Evolutionary conservation across 2,113 vertebrate species (phyloP), one percentile per base, ranked within the genome.

Genomic region (Excalfactoria chinensis): DNA sequence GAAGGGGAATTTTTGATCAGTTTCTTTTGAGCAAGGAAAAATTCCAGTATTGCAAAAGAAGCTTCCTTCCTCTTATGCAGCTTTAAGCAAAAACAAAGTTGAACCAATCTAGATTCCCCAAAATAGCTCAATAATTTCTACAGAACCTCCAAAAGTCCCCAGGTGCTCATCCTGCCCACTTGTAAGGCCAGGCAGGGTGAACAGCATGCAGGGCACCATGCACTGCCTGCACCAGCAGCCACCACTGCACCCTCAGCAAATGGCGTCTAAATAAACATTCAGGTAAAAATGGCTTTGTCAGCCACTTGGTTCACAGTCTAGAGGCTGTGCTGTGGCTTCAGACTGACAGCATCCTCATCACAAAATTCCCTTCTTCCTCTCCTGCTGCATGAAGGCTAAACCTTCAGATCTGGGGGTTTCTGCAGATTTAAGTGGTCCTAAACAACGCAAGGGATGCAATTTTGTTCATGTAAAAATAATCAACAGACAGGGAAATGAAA

Each of bases 161-260:
- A 30, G 37, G 3, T 60, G 22, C 28, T 48, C 46, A 80, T 37
- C 48, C 44, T 49, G 23, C 5, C 58, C 13, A n/a, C 58, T 23
- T 23, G 58, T 60, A 35, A 60, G 21, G 21, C 58, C 28, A 80
- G 40, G 26, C 35, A 80, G 59, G 40, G 28, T 7, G 6, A 82
- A 84, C 67, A 74, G 77, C 71, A 44, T 46, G 56, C 74, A 32
- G 34, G 34, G 34, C 22, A 23, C 58, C 34, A 34, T 69, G 86
- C 8, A 26, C 81, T 19, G 9, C 74, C 74, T 53, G 1, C 70
- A 63, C 83, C 23, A 11, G 88, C 86, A 84, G 87, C 63, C 3
- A 1, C 21, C 44, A 59, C 79, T 94, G 93, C 74, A 60, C 85
- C 80, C 93, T 91, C 90, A 89, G 73, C 78, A 91, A 95, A 96